Conservation (phyloP, 2,888 invertebrate genomes). For the Spialia ferax region DNA sequence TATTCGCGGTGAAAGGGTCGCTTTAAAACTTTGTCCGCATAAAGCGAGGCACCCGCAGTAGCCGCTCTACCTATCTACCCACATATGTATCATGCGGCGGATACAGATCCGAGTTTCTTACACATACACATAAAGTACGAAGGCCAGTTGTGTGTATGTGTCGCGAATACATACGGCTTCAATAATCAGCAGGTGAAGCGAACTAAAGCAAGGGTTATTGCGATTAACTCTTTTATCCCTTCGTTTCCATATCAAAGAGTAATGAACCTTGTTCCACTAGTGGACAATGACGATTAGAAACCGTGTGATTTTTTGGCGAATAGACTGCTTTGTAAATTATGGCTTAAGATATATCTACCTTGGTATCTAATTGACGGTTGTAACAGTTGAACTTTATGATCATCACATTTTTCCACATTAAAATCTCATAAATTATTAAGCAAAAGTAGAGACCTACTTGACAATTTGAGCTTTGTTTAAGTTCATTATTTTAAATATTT, state of each 20-base stretch:
- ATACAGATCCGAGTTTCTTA: slow-evolving; percentile 84
- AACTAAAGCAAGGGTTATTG: slow-evolving; percentile 84
- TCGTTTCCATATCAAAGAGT: slow-evolving; percentile 86
- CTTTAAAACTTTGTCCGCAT: slow-evolving; percentile 72
- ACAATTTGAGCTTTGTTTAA: too few species aligned
- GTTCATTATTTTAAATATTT: too few species aligned
- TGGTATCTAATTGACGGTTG: too few species aligned
- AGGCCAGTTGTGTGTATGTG: slow-evolving; percentile 83
- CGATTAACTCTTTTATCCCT: slow-evolving; percentile 86
- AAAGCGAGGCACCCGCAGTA: slow-evolving; percentile 82
- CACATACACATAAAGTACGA: slow-evolving; percentile 78
- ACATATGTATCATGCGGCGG: slow-evolving; percentile 80
- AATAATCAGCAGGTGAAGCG: slow-evolving; percentile 86
- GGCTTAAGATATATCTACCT: slow-evolving; percentile 3
- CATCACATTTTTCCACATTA: too few species aligned
- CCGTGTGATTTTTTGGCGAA: slow-evolving; percentile 73
- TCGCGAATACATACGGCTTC: slow-evolving; percentile 84
- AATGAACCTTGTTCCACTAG: slow-evolving; percentile 84
- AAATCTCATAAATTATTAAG: too few species aligned
- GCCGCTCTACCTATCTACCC: slow-evolving; percentile 80
- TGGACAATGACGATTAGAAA: slow-evolving; percentile 74
- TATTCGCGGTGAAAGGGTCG: slow-evolving; percentile 74
- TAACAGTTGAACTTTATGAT: not conserved
- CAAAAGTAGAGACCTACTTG: too few species aligned
- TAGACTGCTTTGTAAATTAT: slow-evolving; percentile 28